Evolutionary conservation across 2,888 invertebrate genomes (phyloP).

Genomic region (Deilephila porcellus): DNA sequence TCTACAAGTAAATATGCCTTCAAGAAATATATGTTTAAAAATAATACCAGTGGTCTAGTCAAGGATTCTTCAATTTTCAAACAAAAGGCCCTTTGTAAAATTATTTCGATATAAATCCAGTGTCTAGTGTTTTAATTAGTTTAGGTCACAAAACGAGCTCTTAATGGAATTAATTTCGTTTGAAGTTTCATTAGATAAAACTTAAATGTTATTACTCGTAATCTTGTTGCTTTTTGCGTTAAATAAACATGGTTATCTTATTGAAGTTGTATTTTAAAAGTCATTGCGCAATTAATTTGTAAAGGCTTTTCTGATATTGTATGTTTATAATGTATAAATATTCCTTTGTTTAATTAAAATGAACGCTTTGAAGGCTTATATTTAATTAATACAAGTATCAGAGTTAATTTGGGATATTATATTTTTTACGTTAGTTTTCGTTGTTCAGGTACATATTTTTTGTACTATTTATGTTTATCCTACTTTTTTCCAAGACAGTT

Average conservation of each 20-base stretch:
- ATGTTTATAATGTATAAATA: background rate
- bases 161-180: conserved; percentile 31
- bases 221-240: conserved; percentile 19
- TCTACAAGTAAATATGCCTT: no score
- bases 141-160: conserved; percentile 32
- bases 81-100: conserved; percentile 18
- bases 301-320: background rate
- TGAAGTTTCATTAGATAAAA: conserved; percentile 30
- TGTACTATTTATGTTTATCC: no score
- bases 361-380: background rate
- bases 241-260: conserved; percentile 19
- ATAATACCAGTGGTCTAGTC: conserved; percentile 17
- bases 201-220: conserved; percentile 32
- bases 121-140: conserved; percentile 29
- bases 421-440: no score
- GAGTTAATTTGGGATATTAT: no score
- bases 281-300: background rate
- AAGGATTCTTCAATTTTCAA: conserved; percentile 22
- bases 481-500: no score
- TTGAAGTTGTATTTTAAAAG: conserved; percentile 10
- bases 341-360: background rate
- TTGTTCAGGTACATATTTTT: no score
- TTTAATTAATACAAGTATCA: no score
- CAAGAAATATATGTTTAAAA: background rate
- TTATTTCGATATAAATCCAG: conserved; percentile 26